These are phyloP conservation scores for Poliocrania exsul DNA, from an alignment of 2,797 vertebrate genomes.

Conservation along the genomic window DNA sequence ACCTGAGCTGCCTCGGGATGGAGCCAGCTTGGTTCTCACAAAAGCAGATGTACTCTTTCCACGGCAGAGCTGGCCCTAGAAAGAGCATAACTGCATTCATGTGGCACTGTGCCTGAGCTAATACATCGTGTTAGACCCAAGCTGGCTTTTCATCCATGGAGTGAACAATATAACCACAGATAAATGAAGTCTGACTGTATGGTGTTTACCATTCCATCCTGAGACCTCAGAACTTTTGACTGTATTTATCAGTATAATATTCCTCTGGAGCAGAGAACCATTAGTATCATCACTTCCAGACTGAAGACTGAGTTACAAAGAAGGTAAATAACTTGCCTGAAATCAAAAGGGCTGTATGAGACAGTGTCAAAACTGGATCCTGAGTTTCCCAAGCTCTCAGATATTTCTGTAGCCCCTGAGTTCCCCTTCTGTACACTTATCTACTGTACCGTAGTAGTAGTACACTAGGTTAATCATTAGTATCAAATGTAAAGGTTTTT, in stretches of 20 bases:
- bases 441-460: neutral
- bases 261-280: neutral
- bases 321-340: neutral
- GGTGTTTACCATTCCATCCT: neutral
- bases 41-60: conserved; percentile 38
- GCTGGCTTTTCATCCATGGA: neutral
- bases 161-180: neutral
- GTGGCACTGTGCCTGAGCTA: neutral
- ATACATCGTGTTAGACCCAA: neutral
- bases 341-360: neutral
- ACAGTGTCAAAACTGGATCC: neutral
- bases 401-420: neutral
- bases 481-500: neutral
- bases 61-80: neutral
- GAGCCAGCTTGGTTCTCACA: conserved; percentile 33
- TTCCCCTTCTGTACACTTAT: neutral
- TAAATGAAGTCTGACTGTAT: neutral
- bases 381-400: neutral
- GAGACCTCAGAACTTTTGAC: neutral
- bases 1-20: conserved; percentile 43
- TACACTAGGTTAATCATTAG: neutral
- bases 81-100: neutral
- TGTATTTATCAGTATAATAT: neutral
- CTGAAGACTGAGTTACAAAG: neutral
- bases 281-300: neutral